phyloP scores from a whole-genome alignment of 2,888 invertebrate genomes.

The Standfussiana lucernea region DNA sequence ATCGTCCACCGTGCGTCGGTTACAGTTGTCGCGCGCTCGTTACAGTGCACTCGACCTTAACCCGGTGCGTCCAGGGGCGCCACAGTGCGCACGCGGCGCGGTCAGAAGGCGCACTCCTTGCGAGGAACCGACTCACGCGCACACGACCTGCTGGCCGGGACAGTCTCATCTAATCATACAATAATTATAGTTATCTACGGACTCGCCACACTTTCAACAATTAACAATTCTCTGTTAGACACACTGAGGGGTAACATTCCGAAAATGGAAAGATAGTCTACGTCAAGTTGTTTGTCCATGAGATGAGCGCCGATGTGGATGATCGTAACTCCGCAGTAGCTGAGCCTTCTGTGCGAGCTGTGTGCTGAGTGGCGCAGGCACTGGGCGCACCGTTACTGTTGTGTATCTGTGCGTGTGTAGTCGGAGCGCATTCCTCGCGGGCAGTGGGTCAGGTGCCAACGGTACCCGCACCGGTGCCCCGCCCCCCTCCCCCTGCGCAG shows the following conservation, averaged over 20 bases:
- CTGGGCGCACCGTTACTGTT: conserved; percentile 56
- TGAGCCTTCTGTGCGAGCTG: conserved; percentile 25
- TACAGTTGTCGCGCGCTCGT: conserved; percentile 7
- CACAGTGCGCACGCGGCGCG: neutral
- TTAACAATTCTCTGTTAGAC: neutral
- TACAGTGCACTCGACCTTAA: conserved; percentile 47
- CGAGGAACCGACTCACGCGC: too few species aligned
- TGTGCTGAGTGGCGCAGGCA: conserved; percentile 7
- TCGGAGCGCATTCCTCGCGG: conserved; percentile 70
- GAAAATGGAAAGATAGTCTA: too few species aligned
- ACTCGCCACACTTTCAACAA: neutral
- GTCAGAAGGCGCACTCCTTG: conserved; percentile 4
- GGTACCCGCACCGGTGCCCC: conserved; percentile 80
- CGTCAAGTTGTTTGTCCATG: neutral
- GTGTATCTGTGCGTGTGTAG: conserved; percentile 49
- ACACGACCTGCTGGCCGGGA: neutral
- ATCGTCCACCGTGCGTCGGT: too few species aligned
- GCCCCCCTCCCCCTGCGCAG: conserved; percentile 35
- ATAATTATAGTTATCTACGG: neutral
- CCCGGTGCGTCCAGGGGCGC: conserved; percentile 28
- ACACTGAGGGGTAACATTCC: too few species aligned
- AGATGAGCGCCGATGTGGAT: neutral
- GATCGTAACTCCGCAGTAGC: too few species aligned
- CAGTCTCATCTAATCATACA: neutral
- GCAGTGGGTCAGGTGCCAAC: conserved; percentile 79